Base-by-base conservation (phyloP, 2,797 vertebrate species). In the Myotis findleyi region DNA sequence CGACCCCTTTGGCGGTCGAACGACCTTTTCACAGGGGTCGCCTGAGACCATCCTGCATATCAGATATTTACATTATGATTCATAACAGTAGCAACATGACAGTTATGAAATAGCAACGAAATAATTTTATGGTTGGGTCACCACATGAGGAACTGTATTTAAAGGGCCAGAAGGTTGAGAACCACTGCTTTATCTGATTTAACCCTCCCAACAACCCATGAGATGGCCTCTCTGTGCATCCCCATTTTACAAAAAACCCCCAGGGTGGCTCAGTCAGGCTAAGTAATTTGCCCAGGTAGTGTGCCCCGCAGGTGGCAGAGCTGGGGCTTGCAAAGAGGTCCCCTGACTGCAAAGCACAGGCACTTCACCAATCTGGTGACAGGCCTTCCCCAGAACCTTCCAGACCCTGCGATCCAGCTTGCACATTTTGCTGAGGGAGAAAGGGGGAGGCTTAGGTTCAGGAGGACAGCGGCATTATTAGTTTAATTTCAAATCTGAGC, bases 401-500 rank as follows among this genome's bases (percentile, higher is more conserved):
- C 69, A 94, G 93, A 90, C 14, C 44, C n/a, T 17, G 49, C 51
- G 49, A 5, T 20, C 13, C 27, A 76, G 87, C 8, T 11, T 82
- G n/a, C 49, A 62, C 23, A 73, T 81, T 92, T 57, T 92, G 75
- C 64, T 33, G 59, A 41, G 62, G 30, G 55, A 62, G 38, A 51
- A 90, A 85, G 8, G 20, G 21, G 25, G 73, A 69, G 17, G 30
- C n/a, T 14, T 12, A 59, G 20, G 36, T 41, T 89, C 72, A 55
- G 95, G 69, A 77, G 87, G 47, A 82, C n/a, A 33, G 9, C 0
- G 10, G 44, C 66, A 51, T 33, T 81, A 30, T 36, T 72, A 55
- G 41, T 88, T 85, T 79, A 76, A 93, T 77, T 83, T 85, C 69
- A 71, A n/a, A 33, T 47, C 53, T 76, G 76, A 93, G 57, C 36